Conservation (phyloP, 2,888 invertebrate species). For the Falcaria lacertinaria region DNA sequence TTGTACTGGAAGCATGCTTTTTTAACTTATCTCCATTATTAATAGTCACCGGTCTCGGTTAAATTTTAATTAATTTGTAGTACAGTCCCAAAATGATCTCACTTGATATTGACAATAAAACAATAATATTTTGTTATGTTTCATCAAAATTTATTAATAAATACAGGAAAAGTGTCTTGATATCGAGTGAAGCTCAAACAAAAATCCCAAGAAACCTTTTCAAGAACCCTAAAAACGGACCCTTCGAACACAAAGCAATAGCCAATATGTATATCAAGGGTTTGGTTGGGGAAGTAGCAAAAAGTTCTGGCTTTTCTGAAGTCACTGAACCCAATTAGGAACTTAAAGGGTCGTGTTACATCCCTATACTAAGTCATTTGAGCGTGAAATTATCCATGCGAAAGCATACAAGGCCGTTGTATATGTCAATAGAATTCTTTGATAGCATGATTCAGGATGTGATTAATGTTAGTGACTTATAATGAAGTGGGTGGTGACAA, state of each 20-base stretch:
- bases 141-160: too few species aligned
- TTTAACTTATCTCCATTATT: too few species aligned
- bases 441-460: slow-evolving; percentile 5
- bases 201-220: too few species aligned
- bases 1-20: too few species aligned
- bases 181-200: too few species aligned
- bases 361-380: slow-evolving; percentile 24
- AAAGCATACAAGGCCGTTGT: slow-evolving; percentile 18
- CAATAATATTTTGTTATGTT: too few species aligned
- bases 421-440: slow-evolving; percentile 26
- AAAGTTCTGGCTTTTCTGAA: slow-evolving; percentile 31
- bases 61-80: too few species aligned
- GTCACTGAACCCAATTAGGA: slow-evolving; percentile 48
- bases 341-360: slow-evolving; percentile 35
- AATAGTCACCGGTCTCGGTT: too few species aligned
- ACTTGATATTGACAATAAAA: too few species aligned
- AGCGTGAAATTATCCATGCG: slow-evolving; percentile 30
- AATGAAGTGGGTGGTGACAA: background rate
- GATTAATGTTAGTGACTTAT: background rate
- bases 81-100: too few species aligned
- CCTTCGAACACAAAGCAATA: background rate
- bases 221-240: background rate
- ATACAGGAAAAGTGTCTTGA: too few species aligned
- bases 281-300: slow-evolving; percentile 21
- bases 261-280: slow-evolving; percentile 1